Conservation (phyloP, 1,140 invertebrate species). For the Drosophila virilis region DNA sequence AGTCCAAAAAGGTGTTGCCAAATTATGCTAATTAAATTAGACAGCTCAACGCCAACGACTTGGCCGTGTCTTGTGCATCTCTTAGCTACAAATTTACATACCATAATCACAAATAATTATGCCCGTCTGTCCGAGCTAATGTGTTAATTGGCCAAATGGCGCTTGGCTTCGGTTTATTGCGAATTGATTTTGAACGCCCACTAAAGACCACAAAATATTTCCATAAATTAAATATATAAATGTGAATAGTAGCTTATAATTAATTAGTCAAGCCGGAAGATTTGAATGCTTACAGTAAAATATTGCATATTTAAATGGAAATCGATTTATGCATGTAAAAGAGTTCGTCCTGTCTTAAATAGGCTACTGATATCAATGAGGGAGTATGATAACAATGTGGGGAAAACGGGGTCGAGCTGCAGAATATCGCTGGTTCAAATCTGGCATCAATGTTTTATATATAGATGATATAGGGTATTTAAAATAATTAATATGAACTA, state of each 20-base stretch:
- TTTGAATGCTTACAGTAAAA: not conserved
- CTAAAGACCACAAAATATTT: slow-evolving; percentile 48
- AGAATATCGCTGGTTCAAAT: no score
- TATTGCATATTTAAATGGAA: no score
- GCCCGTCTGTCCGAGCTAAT: slow-evolving; percentile 21
- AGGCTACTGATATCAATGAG: no score
- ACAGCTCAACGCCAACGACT: slow-evolving; percentile 3
- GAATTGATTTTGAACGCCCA: slow-evolving; percentile 72
- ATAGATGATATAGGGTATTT: no score
- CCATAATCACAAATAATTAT: slow-evolving; percentile 46
- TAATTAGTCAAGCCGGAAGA: not conserved
- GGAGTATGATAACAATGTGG: no score
- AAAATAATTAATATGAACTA: no score
- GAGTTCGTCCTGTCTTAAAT: no score
- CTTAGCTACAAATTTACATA: slow-evolving; percentile 22
- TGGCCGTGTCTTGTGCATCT: slow-evolving; percentile 9
- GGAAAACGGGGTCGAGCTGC: no score
- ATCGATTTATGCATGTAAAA: no score
- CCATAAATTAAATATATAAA: slow-evolving; percentile 12
- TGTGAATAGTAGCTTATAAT: slow-evolving; percentile 4
- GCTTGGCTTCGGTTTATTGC: slow-evolving; percentile 41
- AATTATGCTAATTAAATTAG: slow-evolving; percentile 80
- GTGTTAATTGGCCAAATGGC: slow-evolving; percentile 61
- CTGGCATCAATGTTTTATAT: no score
- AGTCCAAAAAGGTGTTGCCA: slow-evolving; percentile 69